Base-by-base conservation (phyloP, 2,113 vertebrate species). In the Steatornis caripensis region DNA sequence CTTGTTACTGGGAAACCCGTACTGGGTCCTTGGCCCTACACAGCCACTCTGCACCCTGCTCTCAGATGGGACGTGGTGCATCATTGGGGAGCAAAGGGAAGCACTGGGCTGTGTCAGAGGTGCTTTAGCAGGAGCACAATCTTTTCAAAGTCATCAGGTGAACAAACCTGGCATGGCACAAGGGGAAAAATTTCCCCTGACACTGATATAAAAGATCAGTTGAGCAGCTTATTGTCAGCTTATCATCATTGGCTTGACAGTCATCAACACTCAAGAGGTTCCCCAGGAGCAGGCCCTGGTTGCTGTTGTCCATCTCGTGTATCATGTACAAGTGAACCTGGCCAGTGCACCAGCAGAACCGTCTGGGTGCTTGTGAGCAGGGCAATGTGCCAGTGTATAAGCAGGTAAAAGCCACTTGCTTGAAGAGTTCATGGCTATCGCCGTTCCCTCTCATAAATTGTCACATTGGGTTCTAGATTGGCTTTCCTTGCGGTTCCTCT, bases 1-100 rank as follows among this genome's bases (percentile, higher is more conserved):
- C 30, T 41, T 43, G 20, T 12, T 24, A 34, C 55, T 54, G 88
- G 55, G 55, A 77, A 77, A 55, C 5, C 24, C 0, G 1, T 29
- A 8, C 18, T 34, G 37, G 8, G 53, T 60, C 32, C 58, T 43
- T 1, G 1, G 36, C 26, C 19, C 14, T 37, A 6, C 10, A 1
- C 9, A 14, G 51, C 57, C 5, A 2, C 36, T 57, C 36, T 29
- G 26, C 36, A 45, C 21, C 0, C 2, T 1, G 1, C 11, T 29
- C 55, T 45, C 29, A 6, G 54, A 15, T 10, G 24, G 34, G 24
- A 46, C 3, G 1, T 55, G 57, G 15, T 5, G 3, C 7, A 4
- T 15, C 43, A 27, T 23, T 16, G 10, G 29, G 24, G 22, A 80
- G 45, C 13, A 2, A 69, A 60, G 62, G 3, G 12, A 19, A 20